Evolutionary conservation across 2,797 vertebrate species (phyloP), one percentile per base, ranked within the genome.

Genomic region (Spinibarbus caldwelli): DNA sequence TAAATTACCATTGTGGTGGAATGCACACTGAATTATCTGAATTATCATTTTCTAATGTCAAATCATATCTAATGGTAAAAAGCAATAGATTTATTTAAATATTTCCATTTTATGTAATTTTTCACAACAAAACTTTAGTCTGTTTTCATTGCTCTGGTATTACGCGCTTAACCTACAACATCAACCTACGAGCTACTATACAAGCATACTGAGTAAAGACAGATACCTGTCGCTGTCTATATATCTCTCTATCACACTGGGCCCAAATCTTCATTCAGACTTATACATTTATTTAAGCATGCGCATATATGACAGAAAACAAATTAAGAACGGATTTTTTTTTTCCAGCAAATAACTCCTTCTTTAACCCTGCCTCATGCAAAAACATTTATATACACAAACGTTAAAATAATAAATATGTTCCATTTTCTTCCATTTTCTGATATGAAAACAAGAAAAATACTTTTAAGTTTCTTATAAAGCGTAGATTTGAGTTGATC

Each of bases 141-240:
- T 54, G 34, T 38, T 38, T 57, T 5, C 6, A 77, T 38, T 38
- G 12, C 49, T 26, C 12, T 17, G 76, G 2, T 59, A 14, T 77
- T 36, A 62, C 36, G 52, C n/a, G 26, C 19, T 57, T 17, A 78
- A 57, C 31, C 26, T 41, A 17, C 21, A 15, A 54, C 5, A 54
- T 5, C 26, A 54, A 36, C 34, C 21, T 41, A 10, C 34, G 6
- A 59, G 17, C 72, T 34, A 54, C 72, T 34, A 54, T 7, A 34
- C 31, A 34, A 3, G 31, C 31, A 52, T 52, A 31, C 11, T 36
- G 36, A 36, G n/a, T 19, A 71, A 45, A 3, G 43, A 12, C 8
- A 57, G 23, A 78, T 66, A 34, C 14, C 9, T 78, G 36, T 78
- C 52, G 54, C n/a, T 78, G 21, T 77, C 75, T 57, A 26, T 14